These are phyloP conservation scores for Sarcophaga rosellei DNA, from an alignment of 2,888 invertebrate species.

Conservation along the genomic window DNA sequence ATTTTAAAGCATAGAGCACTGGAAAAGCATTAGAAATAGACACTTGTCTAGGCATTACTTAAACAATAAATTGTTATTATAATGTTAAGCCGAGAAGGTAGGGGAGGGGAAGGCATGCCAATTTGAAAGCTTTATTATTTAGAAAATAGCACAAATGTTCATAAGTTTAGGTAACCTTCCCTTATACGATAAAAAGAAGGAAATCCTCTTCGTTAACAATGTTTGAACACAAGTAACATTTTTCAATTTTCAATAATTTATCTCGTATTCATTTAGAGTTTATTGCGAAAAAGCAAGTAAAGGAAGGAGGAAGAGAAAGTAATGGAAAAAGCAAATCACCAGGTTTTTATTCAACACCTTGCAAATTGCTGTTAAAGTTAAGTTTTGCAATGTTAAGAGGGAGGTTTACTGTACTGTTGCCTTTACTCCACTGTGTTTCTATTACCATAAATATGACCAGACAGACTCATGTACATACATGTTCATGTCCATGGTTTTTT, in stretches of 20 bases:
- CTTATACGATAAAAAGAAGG: neutral
- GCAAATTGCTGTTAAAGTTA: constrained; percentile 27
- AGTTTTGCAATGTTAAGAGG: constrained; percentile 6
- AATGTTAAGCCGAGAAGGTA: neutral
- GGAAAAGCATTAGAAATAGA: neutral
- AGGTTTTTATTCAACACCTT: constrained; percentile 48
- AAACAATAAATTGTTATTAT: constrained; percentile 13
- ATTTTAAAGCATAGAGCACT: neutral
- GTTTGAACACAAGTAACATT: constrained; percentile 40
- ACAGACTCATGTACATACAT: neutral
- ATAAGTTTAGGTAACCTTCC: neutral
- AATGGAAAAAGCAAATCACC: neutral
- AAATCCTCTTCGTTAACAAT: constrained; percentile 19
- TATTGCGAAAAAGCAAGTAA: neutral
- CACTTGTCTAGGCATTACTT: constrained; percentile 17
- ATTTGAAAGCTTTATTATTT: neutral
- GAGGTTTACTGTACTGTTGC: constrained; percentile 49
- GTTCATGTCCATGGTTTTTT: neutral
- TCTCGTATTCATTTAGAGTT: constrained; percentile 2
- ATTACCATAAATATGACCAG: neutral
- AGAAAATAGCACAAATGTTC: neutral
- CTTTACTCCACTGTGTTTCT: neutral
- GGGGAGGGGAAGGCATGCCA: neutral
- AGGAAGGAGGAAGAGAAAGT: neutral
- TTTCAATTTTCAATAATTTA: constrained; percentile 58